Evolutionary conservation across 2,888 invertebrate species (phyloP), one percentile per base, ranked within the genome.

Genomic region (Polylopha cassiicola): DNA sequence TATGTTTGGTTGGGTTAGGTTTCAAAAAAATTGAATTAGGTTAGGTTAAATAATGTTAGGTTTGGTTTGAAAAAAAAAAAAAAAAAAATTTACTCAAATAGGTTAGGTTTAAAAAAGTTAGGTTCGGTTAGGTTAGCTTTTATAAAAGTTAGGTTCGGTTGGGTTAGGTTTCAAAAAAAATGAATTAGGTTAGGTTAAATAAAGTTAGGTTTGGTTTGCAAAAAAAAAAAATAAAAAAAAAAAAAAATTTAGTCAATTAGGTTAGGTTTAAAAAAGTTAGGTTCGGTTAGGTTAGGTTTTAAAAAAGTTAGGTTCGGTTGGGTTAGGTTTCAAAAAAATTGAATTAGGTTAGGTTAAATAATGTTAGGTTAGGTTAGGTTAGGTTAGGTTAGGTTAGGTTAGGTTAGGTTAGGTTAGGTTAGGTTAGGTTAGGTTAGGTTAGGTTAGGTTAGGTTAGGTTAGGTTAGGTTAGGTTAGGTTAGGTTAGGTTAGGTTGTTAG

Each of bases 11-110:
- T 45, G 47, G 47, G 47, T 45, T 45, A 50, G 49, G 49, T n/a
- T n/a, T n/a, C n/a, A n/a, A n/a, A n/a, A n/a, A n/a, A n/a, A n/a
- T 47, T 47, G 47, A 47, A 47, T 45, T 47, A 50, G 49, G 46
- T 44, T 43, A 43, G 46, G 47, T 43, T 44, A 43, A 39, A 43
- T 43, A 39, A 45, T 43, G 49, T 44, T 42, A 44, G 47, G 47
- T 44, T 42, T 44, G 47, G 45, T 45, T 43, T 44, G 42, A n/a
- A n/a, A n/a, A n/a, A n/a, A n/a, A n/a, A n/a, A n/a, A n/a, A n/a
- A n/a, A n/a, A n/a, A n/a, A n/a, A n/a, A n/a, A n/a, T n/a, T n/a
- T n/a, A n/a, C n/a, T n/a, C n/a, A n/a, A 38, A 41, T 34, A 43
- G 48, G 41, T 37, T 38, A 43, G 43, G 39, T 38, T 37, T 37